Percentiles rank a stretch among this genome's conserved stretches.
Conservation (phyloP, 1,140 invertebrate genomes). For the Subanguina moxae region DNA sequence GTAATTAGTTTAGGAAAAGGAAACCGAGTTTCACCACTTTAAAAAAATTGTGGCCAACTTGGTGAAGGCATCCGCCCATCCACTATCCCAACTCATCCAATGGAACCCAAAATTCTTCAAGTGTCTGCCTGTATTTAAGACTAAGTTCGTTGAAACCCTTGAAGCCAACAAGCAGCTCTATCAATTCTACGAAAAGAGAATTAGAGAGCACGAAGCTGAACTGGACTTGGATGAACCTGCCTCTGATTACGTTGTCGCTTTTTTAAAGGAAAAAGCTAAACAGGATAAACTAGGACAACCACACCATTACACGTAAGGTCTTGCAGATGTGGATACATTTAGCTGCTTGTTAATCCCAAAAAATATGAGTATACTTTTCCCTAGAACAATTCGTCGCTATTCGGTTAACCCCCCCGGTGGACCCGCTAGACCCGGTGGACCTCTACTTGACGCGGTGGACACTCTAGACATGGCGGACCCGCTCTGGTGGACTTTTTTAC, state of each 20-base stretch:
- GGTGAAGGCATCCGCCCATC: background rate
- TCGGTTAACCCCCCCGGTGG: too few species aligned
- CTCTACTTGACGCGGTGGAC: too few species aligned
- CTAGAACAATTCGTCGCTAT: background rate
- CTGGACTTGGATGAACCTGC: conserved; percentile 19
- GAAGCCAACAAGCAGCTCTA: background rate
- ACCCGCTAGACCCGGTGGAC: too few species aligned
- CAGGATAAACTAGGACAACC: conserved; percentile 5
- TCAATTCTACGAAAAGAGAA: conserved; percentile 16
- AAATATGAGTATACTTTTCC: background rate
- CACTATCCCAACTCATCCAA: background rate
- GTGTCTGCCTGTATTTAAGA: background rate
- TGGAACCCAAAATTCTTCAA: background rate
- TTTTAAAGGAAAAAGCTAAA: conserved; percentile 29
- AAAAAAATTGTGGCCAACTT: background rate
- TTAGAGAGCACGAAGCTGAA: conserved; percentile 8
- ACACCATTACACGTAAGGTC: conserved; percentile 20
- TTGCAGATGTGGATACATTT: too few species aligned
- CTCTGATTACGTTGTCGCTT: conserved; percentile 29
- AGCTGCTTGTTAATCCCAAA: too few species aligned
- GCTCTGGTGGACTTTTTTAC: too few species aligned
- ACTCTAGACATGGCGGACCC: too few species aligned
- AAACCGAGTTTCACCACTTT: background rate
- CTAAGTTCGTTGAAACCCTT: background rate
- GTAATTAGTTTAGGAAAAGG: background rate